Conservation (phyloP, 37 sponge, comb jelly and placozoan species). For the Aphrocallistes beatrix region DNA sequence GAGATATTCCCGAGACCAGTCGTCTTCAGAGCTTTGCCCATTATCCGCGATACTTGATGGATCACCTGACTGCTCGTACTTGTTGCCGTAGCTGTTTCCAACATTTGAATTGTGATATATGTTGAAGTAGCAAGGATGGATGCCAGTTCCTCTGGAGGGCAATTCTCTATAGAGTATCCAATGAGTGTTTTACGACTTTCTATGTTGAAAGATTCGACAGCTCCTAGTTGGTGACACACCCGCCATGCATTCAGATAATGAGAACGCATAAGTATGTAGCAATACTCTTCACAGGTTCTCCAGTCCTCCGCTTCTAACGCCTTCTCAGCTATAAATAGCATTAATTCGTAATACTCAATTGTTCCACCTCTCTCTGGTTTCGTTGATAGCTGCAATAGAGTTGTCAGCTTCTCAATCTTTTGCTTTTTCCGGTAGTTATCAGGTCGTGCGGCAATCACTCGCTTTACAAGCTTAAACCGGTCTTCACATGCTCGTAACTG, state of each 20-base stretch:
- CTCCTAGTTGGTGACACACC: background rate
- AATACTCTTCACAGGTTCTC: background rate
- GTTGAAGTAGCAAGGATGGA: background rate
- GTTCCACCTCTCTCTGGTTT: background rate
- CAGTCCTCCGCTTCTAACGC: background rate
- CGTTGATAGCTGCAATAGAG: background rate
- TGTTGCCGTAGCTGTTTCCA: background rate
- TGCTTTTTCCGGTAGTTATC: background rate
- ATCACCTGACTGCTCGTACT: background rate
- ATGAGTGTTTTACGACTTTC: background rate
- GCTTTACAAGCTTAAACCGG: background rate
- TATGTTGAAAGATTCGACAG: background rate
- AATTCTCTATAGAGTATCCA: background rate
- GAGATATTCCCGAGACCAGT: background rate
- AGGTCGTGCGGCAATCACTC: background rate
- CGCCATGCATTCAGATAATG: background rate
- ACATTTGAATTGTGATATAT: background rate
- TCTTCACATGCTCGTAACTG: background rate
- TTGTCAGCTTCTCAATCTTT: background rate
- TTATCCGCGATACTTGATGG: background rate
- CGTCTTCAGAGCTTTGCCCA: slow-evolving; percentile 7
- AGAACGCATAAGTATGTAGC: background rate
- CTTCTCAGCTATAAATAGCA: background rate
- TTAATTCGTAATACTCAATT: background rate
- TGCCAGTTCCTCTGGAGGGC: background rate